phyloP scores from a whole-genome alignment of 2,888 invertebrate species.

The Xylophagus ater region DNA sequence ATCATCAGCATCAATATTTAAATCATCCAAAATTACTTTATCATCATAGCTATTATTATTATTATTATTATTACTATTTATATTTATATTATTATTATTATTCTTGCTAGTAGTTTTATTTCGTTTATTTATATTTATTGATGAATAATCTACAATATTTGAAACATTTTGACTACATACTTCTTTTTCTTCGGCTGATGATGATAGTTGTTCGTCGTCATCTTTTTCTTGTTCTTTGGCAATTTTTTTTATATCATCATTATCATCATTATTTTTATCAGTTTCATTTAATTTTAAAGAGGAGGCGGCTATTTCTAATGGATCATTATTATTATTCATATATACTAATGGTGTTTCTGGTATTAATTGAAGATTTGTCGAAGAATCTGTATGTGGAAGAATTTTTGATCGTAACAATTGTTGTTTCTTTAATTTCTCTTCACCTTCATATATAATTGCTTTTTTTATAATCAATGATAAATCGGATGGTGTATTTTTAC shows the following conservation, averaged over 20 bases:
- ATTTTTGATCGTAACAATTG: not conserved
- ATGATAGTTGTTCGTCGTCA: no score
- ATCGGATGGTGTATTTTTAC: slow-evolving; percentile 15
- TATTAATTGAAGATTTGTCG: not conserved
- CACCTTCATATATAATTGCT: slow-evolving; percentile 15
- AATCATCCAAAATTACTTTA: not conserved
- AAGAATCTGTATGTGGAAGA: slow-evolving; percentile 1
- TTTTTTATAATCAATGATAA: slow-evolving; percentile 17
- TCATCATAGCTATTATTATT: not conserved
- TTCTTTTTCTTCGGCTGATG: no score
- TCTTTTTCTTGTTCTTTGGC: no score
- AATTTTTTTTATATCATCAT: no score
- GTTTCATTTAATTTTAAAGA: no score
- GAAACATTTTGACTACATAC: no score
- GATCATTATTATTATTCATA: no score
- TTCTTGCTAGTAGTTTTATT: not conserved
- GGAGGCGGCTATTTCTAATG: no score
- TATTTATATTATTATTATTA: not conserved
- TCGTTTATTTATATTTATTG: no score
- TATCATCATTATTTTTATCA: no score
- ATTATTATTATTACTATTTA: not conserved
- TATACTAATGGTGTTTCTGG: no score
- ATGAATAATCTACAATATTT: no score
- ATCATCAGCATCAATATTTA: slow-evolving; percentile 10
- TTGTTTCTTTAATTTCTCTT: slow-evolving; percentile 12